A percentile compares a stretch with the other conserved stretches of the same genome.
These are phyloP conservation scores for Limenitis camilla DNA, from an alignment of 2,888 invertebrate species.

Conservation along the genomic window DNA sequence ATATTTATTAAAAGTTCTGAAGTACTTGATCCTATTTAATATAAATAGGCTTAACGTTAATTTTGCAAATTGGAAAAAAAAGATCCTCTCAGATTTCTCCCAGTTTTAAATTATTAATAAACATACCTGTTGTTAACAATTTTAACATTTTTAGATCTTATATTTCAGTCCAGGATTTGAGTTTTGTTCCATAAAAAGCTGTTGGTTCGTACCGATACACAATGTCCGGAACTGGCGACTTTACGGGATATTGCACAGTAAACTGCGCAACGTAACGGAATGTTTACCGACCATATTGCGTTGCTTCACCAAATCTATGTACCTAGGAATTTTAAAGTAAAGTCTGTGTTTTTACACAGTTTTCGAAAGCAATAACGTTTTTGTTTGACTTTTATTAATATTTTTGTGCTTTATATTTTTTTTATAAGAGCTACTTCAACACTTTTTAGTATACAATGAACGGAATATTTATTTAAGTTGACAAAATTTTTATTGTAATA, in stretches of 20 bases:
- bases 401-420: background rate
- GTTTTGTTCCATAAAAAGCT: constrained; percentile 11
- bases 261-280: constrained; percentile 35
- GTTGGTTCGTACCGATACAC: constrained; percentile 27
- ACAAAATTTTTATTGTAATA: no score
- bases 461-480: no score
- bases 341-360: background rate
- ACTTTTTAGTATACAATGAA: no score
- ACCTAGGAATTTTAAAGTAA: constrained; percentile 4
- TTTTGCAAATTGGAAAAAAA: no score
- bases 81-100: no score
- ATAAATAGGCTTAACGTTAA: no score
- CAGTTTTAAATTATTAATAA: no score
- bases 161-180: background rate
- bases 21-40: no score
- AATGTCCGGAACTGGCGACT: constrained; percentile 44
- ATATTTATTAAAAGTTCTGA: no score
- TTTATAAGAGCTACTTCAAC: no score
- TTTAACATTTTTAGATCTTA: background rate
- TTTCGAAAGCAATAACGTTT: background rate
- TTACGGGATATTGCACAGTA: constrained; percentile 57
- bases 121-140: background rate
- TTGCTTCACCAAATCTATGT: constrained; percentile 5
- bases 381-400: background rate
- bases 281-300: constrained; percentile 25